Percentiles rank a stretch among this genome's conserved stretches.
These are phyloP conservation scores for Alligator mississippiensis DNA, from an alignment of 2,113 vertebrate species.

Conservation along the genomic window DNA sequence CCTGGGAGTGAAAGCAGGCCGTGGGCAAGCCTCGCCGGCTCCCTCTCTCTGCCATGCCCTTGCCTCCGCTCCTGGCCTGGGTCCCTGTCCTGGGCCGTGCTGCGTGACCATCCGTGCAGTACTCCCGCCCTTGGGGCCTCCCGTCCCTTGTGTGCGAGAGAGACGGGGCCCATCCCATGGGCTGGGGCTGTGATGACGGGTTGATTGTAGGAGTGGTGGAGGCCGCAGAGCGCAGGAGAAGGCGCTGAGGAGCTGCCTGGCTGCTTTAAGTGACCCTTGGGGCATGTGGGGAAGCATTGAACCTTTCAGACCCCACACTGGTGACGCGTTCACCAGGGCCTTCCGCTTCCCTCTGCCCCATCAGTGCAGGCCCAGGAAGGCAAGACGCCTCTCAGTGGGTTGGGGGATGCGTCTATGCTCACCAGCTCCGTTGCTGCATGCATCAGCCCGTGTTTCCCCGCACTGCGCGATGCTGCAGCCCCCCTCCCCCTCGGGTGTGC, in stretches of 20 bases:
- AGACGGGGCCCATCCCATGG: background rate
- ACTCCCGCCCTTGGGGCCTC: background rate
- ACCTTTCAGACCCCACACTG: too few species aligned
- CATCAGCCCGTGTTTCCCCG: background rate
- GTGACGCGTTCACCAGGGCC: too few species aligned
- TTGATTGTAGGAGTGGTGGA: background rate
- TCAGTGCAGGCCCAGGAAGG: too few species aligned
- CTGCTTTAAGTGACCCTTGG: too few species aligned
- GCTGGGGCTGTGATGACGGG: background rate
- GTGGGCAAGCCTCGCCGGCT: too few species aligned
- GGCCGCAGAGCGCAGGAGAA: background rate
- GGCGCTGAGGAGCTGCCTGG: background rate
- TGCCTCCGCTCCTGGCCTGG: too few species aligned
- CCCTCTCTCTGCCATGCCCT: too few species aligned
- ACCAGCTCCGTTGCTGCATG: too few species aligned
- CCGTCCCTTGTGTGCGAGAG: background rate
- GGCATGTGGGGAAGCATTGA: too few species aligned
- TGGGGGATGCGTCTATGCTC: too few species aligned
- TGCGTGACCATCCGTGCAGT: background rate
- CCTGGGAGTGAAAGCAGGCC: background rate
- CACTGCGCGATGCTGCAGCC: background rate
- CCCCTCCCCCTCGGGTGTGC: rapidly evolving
- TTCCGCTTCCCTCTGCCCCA: too few species aligned
- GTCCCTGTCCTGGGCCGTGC: background rate
- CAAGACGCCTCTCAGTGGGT: too few species aligned